Evolutionary conservation across 2,113 vertebrate genomes (phyloP), one percentile per base, ranked within the genome.

Genomic region (Myiozetetes cayanensis): DNA sequence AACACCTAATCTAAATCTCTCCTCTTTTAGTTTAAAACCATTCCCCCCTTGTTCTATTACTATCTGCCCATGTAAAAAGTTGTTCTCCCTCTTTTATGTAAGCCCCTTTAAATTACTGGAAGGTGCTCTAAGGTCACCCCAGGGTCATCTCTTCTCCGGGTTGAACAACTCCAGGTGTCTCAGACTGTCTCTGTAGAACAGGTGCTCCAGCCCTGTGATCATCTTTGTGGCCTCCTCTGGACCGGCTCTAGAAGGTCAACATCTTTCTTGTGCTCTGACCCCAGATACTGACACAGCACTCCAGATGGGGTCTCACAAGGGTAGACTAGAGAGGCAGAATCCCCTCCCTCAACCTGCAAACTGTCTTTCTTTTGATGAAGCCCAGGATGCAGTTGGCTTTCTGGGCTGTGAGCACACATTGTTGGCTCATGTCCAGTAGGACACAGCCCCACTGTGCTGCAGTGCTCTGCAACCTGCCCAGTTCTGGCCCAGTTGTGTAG

Each of bases 191-290:
- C 14, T 21, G 27, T 3, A 47, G 39, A n/a, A 83, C n/a, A 76
- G 17, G 20, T 47, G 24, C 41, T 31, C 11, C 55, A 47, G 14
- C 24, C 17, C 21, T 35, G n/a, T 55, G 62, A 68, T 22, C 25
- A 27, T 35, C 55, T 47, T 55, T 35, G 39, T 35, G 63, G 24
- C 39, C 9, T 83, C 24, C 21, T 31, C n/a, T 41, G 87, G 16
- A 41, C 44, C 1, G 0, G 31, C 7, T 68, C 6, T 9, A 23
- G 53, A 22, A 70, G 47, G 9, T 70, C 55, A 7, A 2, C 19
- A 18, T 18, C 39, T 41, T 27, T 75, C 24, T 82, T 41, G n/a
- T 62, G 39, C 62, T 41, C 30, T 47, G 17, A 41, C 9, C 47
- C 21, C 62, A 55, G 87, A 47, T 41, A n/a, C 21, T 24, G 53